phyloP scores from a whole-genome alignment of 1,140 invertebrate species.

The Drosophila fuyamai region DNA sequence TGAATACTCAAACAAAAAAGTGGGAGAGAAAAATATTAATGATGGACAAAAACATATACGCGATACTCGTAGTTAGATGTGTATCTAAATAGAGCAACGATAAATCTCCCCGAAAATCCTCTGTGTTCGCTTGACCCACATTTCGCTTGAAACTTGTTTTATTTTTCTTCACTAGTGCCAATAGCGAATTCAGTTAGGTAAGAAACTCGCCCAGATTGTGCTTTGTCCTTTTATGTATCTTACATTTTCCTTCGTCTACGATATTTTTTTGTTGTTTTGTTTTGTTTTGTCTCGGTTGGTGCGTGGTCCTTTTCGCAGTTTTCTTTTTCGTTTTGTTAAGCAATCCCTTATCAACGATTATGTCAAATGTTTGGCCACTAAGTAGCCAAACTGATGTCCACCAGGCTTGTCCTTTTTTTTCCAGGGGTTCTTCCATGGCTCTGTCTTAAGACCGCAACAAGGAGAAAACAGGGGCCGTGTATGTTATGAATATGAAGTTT shows the following conservation, averaged over 20 bases:
- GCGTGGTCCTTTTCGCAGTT: conserved; percentile 40
- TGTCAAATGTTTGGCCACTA: conserved; percentile 74
- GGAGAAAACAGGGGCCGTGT: conserved; percentile 20
- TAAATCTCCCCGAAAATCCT: conserved; percentile 25
- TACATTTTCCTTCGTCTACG: not conserved
- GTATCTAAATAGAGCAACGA: conserved; percentile 29
- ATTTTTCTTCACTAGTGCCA: conserved; percentile 13
- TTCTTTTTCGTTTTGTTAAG: conserved; percentile 29
- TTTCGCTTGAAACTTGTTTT: conserved; percentile 26
- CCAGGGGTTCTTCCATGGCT: not conserved
- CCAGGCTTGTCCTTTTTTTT: conserved; percentile 28
- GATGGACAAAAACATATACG: conserved; percentile 7
- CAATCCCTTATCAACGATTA: conserved; percentile 79
- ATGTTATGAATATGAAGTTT: conserved; percentile 74
- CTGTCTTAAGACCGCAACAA: conserved; percentile 38
- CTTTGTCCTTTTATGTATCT: conserved; percentile 16
- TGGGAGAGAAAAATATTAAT: conserved; percentile 12
- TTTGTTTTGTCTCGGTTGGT: not conserved
- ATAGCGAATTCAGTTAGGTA: conserved; percentile 42
- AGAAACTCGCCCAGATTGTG: conserved; percentile 36
- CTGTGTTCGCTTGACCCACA: conserved; percentile 34
- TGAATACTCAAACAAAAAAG: no score
- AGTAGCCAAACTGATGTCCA: conserved; percentile 58
- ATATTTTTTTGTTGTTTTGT: not conserved
- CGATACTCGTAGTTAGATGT: conserved; percentile 11